Percentiles rank a stretch among this genome's conserved stretches.
These are phyloP conservation scores for Antrozous pallidus DNA, from an alignment of 2,797 vertebrate genomes.

Conservation along the genomic window DNA sequence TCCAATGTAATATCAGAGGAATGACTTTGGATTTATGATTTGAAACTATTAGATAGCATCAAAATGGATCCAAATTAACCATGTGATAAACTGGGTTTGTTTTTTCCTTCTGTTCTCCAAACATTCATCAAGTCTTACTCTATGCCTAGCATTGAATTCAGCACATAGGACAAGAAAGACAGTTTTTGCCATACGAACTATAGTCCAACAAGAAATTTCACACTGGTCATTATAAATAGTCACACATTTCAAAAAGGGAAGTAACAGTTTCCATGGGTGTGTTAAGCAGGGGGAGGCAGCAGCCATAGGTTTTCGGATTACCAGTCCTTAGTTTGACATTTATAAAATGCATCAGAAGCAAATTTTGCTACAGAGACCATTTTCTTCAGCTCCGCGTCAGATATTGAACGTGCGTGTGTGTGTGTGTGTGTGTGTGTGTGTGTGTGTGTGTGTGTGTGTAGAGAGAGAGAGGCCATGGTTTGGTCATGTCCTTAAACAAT, in stretches of 20 bases:
- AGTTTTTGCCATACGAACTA: background rate
- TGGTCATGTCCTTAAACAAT: constrained; percentile 50
- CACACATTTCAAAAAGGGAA: background rate
- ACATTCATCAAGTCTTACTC: background rate
- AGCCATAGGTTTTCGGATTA: constrained; percentile 16
- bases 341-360: constrained; percentile 52
- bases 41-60: background rate
- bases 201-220: background rate
- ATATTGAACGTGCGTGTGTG: background rate
- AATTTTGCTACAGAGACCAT: constrained; percentile 38
- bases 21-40: background rate
- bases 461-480: background rate
- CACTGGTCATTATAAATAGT: background rate
- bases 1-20: constrained; percentile 4
- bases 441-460: background rate
- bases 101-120: background rate
- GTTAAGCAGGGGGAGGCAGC: background rate
- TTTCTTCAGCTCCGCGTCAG: constrained; percentile 41
- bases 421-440: too few species aligned
- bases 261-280: background rate
- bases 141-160: background rate
- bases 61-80: background rate
- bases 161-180: background rate
- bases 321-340: constrained; percentile 44
- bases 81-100: background rate